These are phyloP conservation scores for Menura novaehollandiae DNA, from an alignment of 2,113 vertebrate genomes.

Conservation along the genomic window DNA sequence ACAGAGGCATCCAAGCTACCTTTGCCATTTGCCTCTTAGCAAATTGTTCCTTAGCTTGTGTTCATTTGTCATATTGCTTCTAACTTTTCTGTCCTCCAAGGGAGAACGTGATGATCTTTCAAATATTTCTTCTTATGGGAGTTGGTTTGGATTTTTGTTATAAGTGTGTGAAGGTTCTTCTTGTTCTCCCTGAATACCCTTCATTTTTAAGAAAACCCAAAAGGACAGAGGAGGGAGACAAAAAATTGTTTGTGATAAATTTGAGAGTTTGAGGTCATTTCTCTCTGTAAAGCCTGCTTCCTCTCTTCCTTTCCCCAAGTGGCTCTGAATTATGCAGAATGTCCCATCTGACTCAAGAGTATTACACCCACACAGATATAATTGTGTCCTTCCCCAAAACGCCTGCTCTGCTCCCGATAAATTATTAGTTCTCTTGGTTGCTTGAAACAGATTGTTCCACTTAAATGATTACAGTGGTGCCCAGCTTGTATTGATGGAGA, in stretches of 20 bases:
- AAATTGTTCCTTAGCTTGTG: not conserved
- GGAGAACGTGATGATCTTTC: not conserved
- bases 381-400: not conserved
- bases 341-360: not conserved
- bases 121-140: not conserved
- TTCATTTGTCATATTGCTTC: not conserved
- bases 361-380: not conserved
- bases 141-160: not conserved
- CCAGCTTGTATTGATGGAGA: not conserved
- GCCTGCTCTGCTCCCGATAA: not conserved
- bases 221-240: not conserved
- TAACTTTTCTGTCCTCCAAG: not conserved
- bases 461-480: not conserved
- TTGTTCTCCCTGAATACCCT: not conserved
- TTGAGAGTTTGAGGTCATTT: not conserved
- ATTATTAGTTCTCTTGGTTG: not conserved
- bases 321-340: not conserved
- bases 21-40: not conserved
- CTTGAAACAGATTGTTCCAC: not conserved
- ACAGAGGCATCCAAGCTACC: not conserved
- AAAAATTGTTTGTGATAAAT: not conserved
- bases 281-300: not conserved
- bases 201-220: not conserved
- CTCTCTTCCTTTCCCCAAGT: not conserved
- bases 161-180: not conserved